Evolutionary conservation across 2,113 vertebrate genomes (phyloP).

Genomic region (Tragulus kanchil): DNA sequence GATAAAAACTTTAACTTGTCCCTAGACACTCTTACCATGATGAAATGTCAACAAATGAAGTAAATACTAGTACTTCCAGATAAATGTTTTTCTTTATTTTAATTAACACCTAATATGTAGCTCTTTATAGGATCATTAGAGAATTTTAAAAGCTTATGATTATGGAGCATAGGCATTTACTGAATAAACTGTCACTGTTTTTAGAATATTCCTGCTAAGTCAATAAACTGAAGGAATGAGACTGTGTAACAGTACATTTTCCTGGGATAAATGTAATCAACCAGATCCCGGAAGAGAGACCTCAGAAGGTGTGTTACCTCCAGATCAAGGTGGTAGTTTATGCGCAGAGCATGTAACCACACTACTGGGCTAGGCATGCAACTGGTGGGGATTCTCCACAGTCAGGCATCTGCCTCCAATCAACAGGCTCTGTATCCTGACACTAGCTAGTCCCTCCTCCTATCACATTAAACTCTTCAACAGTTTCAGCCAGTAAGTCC

Average conservation of each 20-base stretch:
- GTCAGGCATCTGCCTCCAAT: neutral
- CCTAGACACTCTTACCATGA: neutral
- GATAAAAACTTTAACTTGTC: neutral
- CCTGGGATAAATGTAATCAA: neutral
- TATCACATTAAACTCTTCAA: neutral
- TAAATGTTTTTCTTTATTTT: neutral
- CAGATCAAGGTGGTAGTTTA: no score
- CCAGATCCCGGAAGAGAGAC: neutral
- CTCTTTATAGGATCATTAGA: neutral
- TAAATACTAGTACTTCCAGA: neutral
- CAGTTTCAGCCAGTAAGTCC: neutral
- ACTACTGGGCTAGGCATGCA: fast-evolving
- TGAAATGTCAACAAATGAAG: neutral
- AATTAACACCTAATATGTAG: neutral
- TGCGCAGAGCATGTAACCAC: fast-evolving
- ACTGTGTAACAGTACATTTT: neutral
- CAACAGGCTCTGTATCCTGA: neutral
- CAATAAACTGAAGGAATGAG: neutral
- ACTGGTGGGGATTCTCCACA: fast-evolving
- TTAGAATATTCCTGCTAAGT: neutral
- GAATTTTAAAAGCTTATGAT: neutral
- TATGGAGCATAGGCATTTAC: neutral
- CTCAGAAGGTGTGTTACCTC: neutral
- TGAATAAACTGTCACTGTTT: neutral
- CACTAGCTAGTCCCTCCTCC: no score